These are phyloP conservation scores for Drosophila guanche DNA, from an alignment of 1,140 invertebrate species.

Conservation along the genomic window DNA sequence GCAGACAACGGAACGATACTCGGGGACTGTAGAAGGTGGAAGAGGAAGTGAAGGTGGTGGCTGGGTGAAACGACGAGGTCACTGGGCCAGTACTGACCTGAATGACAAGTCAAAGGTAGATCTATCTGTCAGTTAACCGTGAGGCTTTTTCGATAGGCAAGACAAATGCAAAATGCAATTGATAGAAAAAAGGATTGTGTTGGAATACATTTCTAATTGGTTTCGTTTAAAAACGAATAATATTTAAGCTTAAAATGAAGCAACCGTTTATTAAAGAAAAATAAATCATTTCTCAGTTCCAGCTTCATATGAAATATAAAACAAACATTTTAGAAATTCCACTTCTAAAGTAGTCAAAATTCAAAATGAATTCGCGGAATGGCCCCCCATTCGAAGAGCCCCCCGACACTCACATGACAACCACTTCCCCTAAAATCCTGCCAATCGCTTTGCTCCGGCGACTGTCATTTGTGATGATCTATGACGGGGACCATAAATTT, in stretches of 20 bases:
- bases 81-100: constrained; percentile 3
- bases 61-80: constrained; percentile 22
- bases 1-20: too few species aligned
- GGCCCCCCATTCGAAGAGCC: neutral
- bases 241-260: too few species aligned
- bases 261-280: too few species aligned
- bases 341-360: too few species aligned
- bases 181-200: neutral
- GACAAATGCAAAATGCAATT: constrained; percentile 14
- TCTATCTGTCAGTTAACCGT: constrained; percentile 32
- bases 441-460: constrained; percentile 5
- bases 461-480: constrained; percentile 71
- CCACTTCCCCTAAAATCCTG: constrained; percentile 13
- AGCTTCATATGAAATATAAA: too few species aligned
- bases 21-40: neutral
- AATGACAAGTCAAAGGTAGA: constrained; percentile 14
- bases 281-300: too few species aligned
- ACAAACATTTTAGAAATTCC: too few species aligned
- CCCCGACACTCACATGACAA: constrained; percentile 27
- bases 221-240: neutral
- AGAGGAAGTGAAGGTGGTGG: neutral
- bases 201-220: neutral
- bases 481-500: constrained; percentile 70
- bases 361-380: neutral
- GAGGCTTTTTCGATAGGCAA: constrained; percentile 21